Evolutionary conservation across 2,888 invertebrate species (phyloP), one percentile per base, ranked within the genome.

Genomic region (Apamea anceps): DNA sequence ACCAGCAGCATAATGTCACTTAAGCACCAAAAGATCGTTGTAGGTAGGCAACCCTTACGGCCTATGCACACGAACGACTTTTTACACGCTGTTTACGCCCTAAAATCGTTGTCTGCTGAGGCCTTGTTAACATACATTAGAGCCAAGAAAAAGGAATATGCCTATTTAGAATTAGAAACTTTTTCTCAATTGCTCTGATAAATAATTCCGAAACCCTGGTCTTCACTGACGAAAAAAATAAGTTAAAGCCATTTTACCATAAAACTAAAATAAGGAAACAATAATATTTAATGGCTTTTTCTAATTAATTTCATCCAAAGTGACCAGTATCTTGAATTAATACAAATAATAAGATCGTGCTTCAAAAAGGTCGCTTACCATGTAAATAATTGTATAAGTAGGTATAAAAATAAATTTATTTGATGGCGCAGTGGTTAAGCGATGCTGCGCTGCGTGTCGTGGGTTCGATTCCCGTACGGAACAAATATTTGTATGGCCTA

Each of bases 131-230:
- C 10, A 45, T 45, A 45, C 45, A 45, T 45, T 42, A 42, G 42
- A 10, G 10, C 12, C n/a, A 60, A n/a, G 25, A 13, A 57, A 60
- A 60, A n/a, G n/a, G 5, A n/a, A 10, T 57, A 10, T 25, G 57
- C 57, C 57, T 25, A 28, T 6, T 48, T n/a, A 48, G 21, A 48
- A 37, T 37, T 57, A 28, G 28, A 25, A 48, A 66, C 37, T 18
- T 28, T 60, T 60, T n/a, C 57, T n/a, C 60, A 60, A 60, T n/a
- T 60, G n/a, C 25, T 57, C 57, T 57, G 54, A n/a, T 13, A n/a
- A 60, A 60, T n/a, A 60, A 60, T 13, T 60, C 12, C n/a, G 60
- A 60, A 67, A 74, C 1, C 18, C 66, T 80, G 80, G 57, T 32
- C 8, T 12, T 42, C 25, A 13, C 18, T 0, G 10, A 4, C 21